These are phyloP conservation scores for Hephaestus fuliginosus DNA, from an alignment of 2,797 vertebrate genomes.

Conservation along the genomic window DNA sequence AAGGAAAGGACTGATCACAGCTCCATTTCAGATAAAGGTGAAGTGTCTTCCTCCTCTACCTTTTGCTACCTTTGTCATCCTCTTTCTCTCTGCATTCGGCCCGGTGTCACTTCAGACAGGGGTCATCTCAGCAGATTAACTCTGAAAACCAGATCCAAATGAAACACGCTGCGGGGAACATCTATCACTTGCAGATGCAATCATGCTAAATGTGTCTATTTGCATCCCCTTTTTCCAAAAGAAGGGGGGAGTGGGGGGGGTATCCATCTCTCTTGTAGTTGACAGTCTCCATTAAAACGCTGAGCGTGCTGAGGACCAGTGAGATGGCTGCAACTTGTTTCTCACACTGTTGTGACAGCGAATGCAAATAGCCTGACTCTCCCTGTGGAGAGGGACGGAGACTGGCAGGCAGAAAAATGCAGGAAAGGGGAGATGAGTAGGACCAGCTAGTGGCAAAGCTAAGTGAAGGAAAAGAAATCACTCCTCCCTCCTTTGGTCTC, in stretches of 20 bases:
- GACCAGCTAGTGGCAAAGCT: conserved; percentile 48
- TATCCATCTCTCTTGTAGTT: conserved; percentile 80
- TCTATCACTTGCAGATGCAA: conserved; percentile 76
- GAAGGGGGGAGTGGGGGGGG: conserved; percentile 20
- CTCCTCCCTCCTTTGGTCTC: conserved; percentile 58
- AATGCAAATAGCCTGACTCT: conserved; percentile 82
- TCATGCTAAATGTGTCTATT: conserved; percentile 81
- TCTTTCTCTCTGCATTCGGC: conserved; percentile 29
- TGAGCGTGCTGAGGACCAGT: conserved; percentile 62
- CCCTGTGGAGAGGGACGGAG: conserved; percentile 59
- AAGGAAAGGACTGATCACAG: conserved; percentile 48
- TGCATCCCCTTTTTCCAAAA: conserved; percentile 61
- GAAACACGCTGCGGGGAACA: conserved; percentile 58
- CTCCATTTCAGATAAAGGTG: conserved; percentile 54
- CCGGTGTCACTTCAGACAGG: conserved; percentile 58
- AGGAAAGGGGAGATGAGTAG: conserved; percentile 36
- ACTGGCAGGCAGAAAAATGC: conserved; percentile 62
- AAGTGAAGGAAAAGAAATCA: conserved; percentile 44
- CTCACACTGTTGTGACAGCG: conserved; percentile 83
- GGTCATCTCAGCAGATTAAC: conserved; percentile 81
- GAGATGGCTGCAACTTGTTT: conserved; percentile 80
- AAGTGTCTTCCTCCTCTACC: conserved; percentile 48
- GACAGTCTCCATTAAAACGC: conserved; percentile 83
- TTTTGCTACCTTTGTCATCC: conserved; percentile 40
- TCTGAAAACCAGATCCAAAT: conserved; percentile 68